phyloP scores from a whole-genome alignment of 2,888 invertebrate genomes.

The Tryphoninae sp. region DNA sequence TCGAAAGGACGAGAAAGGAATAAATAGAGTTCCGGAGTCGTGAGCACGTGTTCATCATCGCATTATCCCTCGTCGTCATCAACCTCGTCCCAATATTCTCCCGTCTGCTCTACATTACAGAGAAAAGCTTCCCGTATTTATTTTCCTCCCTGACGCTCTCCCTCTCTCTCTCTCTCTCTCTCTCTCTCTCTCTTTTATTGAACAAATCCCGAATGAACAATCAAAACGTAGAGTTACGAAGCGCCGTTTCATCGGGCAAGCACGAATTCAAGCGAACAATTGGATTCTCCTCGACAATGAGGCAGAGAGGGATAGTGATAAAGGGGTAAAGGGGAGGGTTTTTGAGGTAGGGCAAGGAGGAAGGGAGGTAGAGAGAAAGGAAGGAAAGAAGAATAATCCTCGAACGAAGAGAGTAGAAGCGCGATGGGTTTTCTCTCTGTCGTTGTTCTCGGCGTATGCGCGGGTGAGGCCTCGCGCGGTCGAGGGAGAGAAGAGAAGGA shows the following conservation, averaged over 20 bases:
- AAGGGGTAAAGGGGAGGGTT: not conserved
- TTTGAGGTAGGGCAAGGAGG: not conserved
- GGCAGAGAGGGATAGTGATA: constrained; percentile 11
- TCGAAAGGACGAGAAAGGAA: constrained; percentile 9
- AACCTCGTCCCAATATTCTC: constrained; percentile 19
- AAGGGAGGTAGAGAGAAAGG: constrained; percentile 10
- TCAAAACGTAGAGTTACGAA: not conserved
- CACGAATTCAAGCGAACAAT: constrained; percentile 56
- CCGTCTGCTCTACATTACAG: not conserved
- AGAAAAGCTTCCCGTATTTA: not conserved
- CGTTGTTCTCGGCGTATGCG: constrained; percentile 1
- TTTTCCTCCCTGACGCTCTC: not conserved
- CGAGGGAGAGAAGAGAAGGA: constrained; percentile 31
- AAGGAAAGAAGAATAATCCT: constrained; percentile 7
- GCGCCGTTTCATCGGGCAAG: constrained; percentile 41
- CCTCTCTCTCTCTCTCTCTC: not conserved
- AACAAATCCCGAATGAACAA: not conserved
- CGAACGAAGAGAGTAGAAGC: not conserved
- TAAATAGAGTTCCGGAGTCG: constrained; percentile 20
- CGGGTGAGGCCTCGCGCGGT: constrained; percentile 5
- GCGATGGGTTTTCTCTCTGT: constrained; percentile 1
- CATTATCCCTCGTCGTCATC: not conserved
- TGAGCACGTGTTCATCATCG: constrained; percentile 16
- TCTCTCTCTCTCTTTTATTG: constrained; percentile 2
- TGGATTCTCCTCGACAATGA: constrained; percentile 44